Conservation (phyloP, 2,797 vertebrate species). For the Echiichthys vipera region DNA sequence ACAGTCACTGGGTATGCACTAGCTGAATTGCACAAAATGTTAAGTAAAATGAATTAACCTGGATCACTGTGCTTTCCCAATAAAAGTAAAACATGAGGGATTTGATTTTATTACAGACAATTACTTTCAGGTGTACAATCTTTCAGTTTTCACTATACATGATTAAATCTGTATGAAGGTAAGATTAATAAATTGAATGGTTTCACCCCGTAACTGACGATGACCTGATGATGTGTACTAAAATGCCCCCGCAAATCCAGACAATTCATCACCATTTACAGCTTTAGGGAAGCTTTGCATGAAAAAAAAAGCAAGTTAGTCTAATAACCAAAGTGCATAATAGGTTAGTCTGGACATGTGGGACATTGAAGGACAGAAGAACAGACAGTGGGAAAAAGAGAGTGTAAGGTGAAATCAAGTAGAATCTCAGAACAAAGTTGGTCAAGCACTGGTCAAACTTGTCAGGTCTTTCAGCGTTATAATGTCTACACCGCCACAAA, state of each 20-base stretch:
- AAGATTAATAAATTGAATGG: constrained; percentile 27
- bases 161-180: constrained; percentile 19
- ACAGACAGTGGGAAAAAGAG: not conserved
- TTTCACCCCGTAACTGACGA: constrained; percentile 21
- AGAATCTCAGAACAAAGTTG: too few species aligned
- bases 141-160: constrained; percentile 1
- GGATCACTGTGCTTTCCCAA: not conserved
- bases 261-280: constrained; percentile 40
- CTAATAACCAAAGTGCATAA: constrained; percentile 4
- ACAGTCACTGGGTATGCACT: not conserved
- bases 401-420: not conserved
- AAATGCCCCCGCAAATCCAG: constrained; percentile 10
- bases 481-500: too few species aligned
- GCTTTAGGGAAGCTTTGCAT: constrained; percentile 27
- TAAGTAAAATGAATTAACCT: not conserved
- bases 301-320: constrained; percentile 3
- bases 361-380: not conserved
- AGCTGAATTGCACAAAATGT: constrained; percentile 7
- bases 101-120: not conserved
- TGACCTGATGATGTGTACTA: constrained; percentile 1
- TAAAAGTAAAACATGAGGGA: not conserved
- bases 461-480: too few species aligned
- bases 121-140: not conserved
- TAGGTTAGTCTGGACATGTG: constrained; percentile 1
- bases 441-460: too few species aligned